Evolutionary conservation across 2,888 invertebrate genomes (phyloP), one percentile per base, ranked within the genome.

Genomic region (Nymphalis urticae): DNA sequence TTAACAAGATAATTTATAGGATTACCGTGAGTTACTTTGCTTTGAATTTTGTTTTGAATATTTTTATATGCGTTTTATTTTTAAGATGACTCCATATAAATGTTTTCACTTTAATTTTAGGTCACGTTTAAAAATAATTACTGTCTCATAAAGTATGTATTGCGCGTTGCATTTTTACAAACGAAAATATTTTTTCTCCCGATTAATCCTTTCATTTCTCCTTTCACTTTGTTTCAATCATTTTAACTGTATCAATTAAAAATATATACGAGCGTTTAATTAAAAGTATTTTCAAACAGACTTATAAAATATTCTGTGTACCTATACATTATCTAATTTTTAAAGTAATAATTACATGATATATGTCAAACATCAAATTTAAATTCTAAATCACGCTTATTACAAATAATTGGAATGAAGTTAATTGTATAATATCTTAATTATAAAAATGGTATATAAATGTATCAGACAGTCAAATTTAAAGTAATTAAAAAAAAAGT

Each of bases 71-170:
- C 51, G 21, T 10, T 51, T 51, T 51, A 21, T 19, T 9, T 51
- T 51, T 21, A 51, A 51, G 19, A 13, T 21, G 51, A 51, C 10
- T 51, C 19, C 13, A 51, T 51, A 21, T 2, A 51, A 21, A 51
- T 21, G 51, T 21, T 7, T 21, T 51, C 51, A 21, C 21, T 51
- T 21, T 51, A 9, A 51, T 21, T 48, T 51, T 51, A 21, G 51
- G 51, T 51, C 51, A 51, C 51, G 51, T 51, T 51, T 51, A 51
- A 51, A 51, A 51, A 51, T 21, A 51, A 51, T 51, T 51, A 51
- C 13, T 8, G 21, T 21, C 51, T 21, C 51, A 51, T 51, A 51
- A 21, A 9, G 8, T 51, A 51, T 21, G 13, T 21, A 19, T 19
- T n/a, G 42, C 42, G 42, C 1, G 4, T 42, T 13, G 10, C 13